Conservation (phyloP, 1,140 invertebrate genomes). For the Drosophila biarmipes region DNA sequence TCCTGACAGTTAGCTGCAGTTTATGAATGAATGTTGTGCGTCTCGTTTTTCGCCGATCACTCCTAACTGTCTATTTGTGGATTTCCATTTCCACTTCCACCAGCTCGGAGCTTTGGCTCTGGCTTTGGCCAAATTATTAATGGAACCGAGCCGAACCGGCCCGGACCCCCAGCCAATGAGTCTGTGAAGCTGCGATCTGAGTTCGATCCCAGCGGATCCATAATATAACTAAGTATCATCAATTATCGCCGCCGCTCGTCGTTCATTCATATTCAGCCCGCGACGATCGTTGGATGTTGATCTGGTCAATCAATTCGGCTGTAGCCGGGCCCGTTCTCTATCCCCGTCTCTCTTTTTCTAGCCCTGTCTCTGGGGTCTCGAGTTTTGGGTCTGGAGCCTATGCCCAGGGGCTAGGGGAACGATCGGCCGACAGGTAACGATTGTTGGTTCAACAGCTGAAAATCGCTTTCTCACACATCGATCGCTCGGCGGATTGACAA, state of each 20-base stretch:
- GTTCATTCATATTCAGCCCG: slow-evolving; percentile 62
- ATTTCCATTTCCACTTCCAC: slow-evolving; percentile 38
- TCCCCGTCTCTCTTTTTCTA: slow-evolving; percentile 7
- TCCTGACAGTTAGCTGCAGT: slow-evolving; percentile 57
- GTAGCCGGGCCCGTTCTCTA: slow-evolving; percentile 31
- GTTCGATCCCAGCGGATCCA: slow-evolving; percentile 38
- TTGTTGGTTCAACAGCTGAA: slow-evolving; percentile 57
- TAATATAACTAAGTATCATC: slow-evolving; percentile 67
- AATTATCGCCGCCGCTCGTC: slow-evolving; percentile 68
- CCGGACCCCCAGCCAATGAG: slow-evolving; percentile 29
- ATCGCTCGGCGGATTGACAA: slow-evolving; percentile 60
- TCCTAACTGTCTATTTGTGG: slow-evolving; percentile 61
- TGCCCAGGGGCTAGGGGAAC: slow-evolving; percentile 22
- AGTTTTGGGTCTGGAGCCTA: neutral
- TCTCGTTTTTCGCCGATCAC: slow-evolving; percentile 33
- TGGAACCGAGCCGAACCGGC: slow-evolving; percentile 42
- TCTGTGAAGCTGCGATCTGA: slow-evolving; percentile 54
- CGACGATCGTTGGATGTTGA: slow-evolving; percentile 35
- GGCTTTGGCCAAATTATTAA: slow-evolving; percentile 63
- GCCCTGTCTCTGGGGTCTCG: slow-evolving; percentile 9
- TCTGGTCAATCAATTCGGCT: slow-evolving; percentile 79
- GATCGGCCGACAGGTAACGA: slow-evolving; percentile 36
- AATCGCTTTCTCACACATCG: slow-evolving; percentile 79
- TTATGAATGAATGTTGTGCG: slow-evolving; percentile 68
- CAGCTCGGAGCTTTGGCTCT: slow-evolving; percentile 32